Percentiles rank a stretch among this genome's conserved stretches.
phyloP scores from a whole-genome alignment of 1,140 invertebrate species.

The Drosophila teissieri region DNA sequence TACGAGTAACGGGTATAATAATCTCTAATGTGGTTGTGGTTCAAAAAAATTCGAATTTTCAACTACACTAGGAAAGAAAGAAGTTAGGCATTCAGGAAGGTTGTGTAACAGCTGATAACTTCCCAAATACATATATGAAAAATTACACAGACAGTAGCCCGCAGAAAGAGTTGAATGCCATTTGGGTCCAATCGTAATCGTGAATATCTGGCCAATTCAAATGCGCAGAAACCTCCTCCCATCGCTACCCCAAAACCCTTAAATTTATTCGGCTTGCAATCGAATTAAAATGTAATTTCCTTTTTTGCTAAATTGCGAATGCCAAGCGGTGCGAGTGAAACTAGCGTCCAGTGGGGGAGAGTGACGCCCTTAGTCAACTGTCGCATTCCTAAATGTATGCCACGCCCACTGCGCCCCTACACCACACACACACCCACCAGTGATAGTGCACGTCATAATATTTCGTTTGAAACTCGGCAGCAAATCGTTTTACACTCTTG shows the following conservation, averaged over 20 bases:
- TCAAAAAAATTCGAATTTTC: not conserved
- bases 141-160: conserved; percentile 34
- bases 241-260: not conserved
- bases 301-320: conserved; percentile 69
- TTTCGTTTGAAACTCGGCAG: conserved; percentile 67
- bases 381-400: conserved; percentile 51
- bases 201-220: conserved; percentile 33
- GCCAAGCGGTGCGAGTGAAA: conserved; percentile 25
- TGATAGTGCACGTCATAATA: conserved; percentile 67
- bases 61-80: not conserved
- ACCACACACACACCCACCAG: conserved; percentile 37
- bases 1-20: too few species aligned
- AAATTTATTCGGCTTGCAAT: conserved; percentile 70
- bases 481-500: conserved; percentile 72
- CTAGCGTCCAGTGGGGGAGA: not conserved
- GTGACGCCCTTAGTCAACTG: conserved; percentile 21
- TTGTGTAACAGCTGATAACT: conserved; percentile 14
- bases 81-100: conserved; percentile 1
- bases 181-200: conserved; percentile 36
- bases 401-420: conserved; percentile 39
- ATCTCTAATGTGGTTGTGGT: not conserved
- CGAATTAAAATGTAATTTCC: conserved; percentile 82
- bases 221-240: conserved; percentile 1
- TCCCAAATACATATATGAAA: conserved; percentile 27
- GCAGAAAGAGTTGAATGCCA: conserved; percentile 34